phyloP scores from a whole-genome alignment of 64 coral and sea anemone genomes.

The Cladopsammia gracilis region DNA sequence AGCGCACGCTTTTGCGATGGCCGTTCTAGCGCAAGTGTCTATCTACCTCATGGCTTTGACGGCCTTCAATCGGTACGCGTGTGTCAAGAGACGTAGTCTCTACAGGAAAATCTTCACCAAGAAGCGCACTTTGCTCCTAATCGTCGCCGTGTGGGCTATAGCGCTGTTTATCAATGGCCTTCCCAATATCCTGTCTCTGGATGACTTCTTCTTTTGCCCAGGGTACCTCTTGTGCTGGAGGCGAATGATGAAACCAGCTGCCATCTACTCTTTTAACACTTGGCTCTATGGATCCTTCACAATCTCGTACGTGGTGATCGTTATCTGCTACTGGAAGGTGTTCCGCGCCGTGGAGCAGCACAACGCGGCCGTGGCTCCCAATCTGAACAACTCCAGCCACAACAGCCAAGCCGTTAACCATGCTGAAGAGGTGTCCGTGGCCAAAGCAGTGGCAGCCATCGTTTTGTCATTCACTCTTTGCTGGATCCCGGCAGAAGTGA shows the following conservation, averaged over 20 bases:
- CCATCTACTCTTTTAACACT: slow-evolving; percentile 36
- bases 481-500: slow-evolving; percentile 36
- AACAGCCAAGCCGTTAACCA: neutral
- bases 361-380: neutral
- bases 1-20: slow-evolving; percentile 23
- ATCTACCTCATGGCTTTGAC: slow-evolving; percentile 60
- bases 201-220: slow-evolving; percentile 47
- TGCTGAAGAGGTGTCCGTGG: slow-evolving; percentile 27
- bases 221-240: slow-evolving; percentile 48
- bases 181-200: slow-evolving; percentile 25
- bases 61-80: slow-evolving; percentile 55
- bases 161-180: slow-evolving; percentile 17
- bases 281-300: slow-evolving; percentile 52
- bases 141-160: neutral
- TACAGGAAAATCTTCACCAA: slow-evolving; percentile 36
- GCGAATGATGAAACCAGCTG: slow-evolving; percentile 14
- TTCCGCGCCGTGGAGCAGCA: slow-evolving; percentile 30
- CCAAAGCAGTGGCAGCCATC: slow-evolving; percentile 39
- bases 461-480: slow-evolving; percentile 28
- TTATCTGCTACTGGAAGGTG: slow-evolving; percentile 40
- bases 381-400: neutral
- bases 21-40: slow-evolving; percentile 16
- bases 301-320: slow-evolving; percentile 10
- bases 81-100: slow-evolving; percentile 11
- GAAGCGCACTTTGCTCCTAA: slow-evolving; percentile 2